A percentile compares a stretch with the other conserved stretches of the same genome.
Conservation (phyloP, 1,140 invertebrate species). For the Conus ventricosus region DNA sequence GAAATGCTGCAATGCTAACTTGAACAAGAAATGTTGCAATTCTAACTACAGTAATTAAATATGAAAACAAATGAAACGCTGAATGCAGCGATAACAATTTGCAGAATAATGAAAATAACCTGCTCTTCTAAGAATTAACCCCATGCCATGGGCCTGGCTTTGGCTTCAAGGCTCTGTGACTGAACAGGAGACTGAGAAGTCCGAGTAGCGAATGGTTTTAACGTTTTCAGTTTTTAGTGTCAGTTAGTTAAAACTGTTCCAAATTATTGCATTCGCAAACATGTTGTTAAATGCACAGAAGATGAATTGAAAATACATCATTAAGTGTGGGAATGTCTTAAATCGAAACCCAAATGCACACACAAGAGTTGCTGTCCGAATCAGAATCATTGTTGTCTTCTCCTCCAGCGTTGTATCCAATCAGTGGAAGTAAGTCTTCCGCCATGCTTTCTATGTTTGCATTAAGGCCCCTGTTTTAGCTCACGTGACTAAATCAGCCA, state of each 20-base stretch:
- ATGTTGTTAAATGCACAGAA: neutral
- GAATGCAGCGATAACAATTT: neutral
- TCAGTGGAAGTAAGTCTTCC: constrained; percentile 48
- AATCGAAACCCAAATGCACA: neutral
- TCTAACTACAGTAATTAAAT: neutral
- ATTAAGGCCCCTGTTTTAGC: neutral
- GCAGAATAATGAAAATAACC: neutral
- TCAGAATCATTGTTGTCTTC: constrained; percentile 26
- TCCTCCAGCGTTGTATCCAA: constrained; percentile 28
- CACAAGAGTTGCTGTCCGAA: constrained; percentile 4
- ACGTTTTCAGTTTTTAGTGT: neutral
- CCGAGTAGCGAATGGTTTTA: neutral
- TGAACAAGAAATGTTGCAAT: neutral
- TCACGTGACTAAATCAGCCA: constrained; percentile 44
- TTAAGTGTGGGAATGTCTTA: neutral
- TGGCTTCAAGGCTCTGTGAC: neutral
- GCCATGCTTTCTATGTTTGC: constrained; percentile 42
- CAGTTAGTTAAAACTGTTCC: neutral
- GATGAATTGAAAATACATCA: neutral
- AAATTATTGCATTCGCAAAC: neutral
- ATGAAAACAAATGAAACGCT: neutral
- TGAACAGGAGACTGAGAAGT: too few relatives aligned
- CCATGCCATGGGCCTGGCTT: neutral
- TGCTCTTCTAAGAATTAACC: neutral
- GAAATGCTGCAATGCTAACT: too few relatives aligned